Base-by-base conservation (phyloP, 2,888 invertebrate species). In the Epirrita christyi region DNA sequence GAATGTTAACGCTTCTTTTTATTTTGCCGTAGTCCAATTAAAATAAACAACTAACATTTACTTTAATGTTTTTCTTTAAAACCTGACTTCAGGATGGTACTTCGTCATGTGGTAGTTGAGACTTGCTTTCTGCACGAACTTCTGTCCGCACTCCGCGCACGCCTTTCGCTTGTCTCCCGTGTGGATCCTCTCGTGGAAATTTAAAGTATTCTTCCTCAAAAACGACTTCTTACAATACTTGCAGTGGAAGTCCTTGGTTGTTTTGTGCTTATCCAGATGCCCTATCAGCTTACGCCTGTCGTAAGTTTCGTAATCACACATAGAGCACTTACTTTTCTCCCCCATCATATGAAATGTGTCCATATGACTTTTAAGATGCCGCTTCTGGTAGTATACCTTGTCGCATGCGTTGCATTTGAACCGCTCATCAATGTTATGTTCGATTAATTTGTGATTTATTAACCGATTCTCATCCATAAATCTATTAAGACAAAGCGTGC, bases 81-180 rank as follows among this genome's bases (percentile, higher is more conserved):
- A 45, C 45, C 34, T 45, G 9, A 45, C 45, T 36, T 10, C 46
- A 1, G 91, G 89, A 62, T 91, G 89, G 54, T 88, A 85, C 40
- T 88, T 91, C 0, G 79, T 68, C 90, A 90, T 89, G 36, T 91
- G 89, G 61, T 88, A 90, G 59, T 90, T 90, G 57, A 88, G 64
- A 57, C 90, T 90, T 0, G 90, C 86, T 61, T 90, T 90, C 61
- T 91, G 89, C 0, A 89, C 90, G 54, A 91, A 92, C 42, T 87
- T 86, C 54, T 91, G 85, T 0, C 86, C 81, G 46, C 91, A 91
- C 0, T 78, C 76, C 0, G 60, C 65, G 57, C 91, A 91, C 0
- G 86, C 78, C 51, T 89, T 86, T 63, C 83, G 69, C 43, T 81
- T 73, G 36, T 90, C 91, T 0, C 85, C 88, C 0, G 88, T 89